Conservation (phyloP, 2,797 vertebrate species). For the Champsocephalus esox region DNA sequence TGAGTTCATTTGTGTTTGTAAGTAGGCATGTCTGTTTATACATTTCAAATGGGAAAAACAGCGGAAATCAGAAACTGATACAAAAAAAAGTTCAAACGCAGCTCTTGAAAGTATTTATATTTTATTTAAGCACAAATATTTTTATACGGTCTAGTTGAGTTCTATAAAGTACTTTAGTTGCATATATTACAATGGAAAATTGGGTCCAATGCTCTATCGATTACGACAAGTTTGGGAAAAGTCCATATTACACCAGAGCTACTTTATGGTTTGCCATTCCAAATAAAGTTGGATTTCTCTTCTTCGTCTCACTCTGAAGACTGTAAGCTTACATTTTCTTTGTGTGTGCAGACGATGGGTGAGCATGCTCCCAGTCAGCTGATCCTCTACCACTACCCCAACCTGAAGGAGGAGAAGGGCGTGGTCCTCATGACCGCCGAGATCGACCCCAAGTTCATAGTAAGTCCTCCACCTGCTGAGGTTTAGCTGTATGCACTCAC, state of each 20-base stretch:
- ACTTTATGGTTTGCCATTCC: too few species aligned
- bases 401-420: conserved; percentile 91
- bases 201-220: too few species aligned
- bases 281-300: too few species aligned
- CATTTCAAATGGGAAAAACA: neutral
- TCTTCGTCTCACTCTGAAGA: neutral
- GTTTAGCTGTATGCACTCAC: neutral
- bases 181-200: too few species aligned
- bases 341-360: conserved; percentile 73
- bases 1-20: too few species aligned
- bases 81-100: neutral
- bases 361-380: conserved; percentile 92
- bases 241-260: too few species aligned
- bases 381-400: conserved; percentile 93
- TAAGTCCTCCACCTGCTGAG: conserved; percentile 68
- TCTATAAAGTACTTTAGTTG: too few species aligned
- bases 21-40: neutral
- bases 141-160: too few species aligned
- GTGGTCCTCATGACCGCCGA: conserved; percentile 96
- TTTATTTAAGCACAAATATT: too few species aligned
- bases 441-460: conserved; percentile 91
- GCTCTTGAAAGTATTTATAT: neutral
- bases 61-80: neutral
- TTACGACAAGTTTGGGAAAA: too few species aligned
- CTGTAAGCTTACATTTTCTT: neutral